Percentiles rank a stretch among this genome's conserved stretches.
Evolutionary conservation across 2,888 invertebrate species (phyloP).

Genomic region (Bhutanitis thaidina): DNA sequence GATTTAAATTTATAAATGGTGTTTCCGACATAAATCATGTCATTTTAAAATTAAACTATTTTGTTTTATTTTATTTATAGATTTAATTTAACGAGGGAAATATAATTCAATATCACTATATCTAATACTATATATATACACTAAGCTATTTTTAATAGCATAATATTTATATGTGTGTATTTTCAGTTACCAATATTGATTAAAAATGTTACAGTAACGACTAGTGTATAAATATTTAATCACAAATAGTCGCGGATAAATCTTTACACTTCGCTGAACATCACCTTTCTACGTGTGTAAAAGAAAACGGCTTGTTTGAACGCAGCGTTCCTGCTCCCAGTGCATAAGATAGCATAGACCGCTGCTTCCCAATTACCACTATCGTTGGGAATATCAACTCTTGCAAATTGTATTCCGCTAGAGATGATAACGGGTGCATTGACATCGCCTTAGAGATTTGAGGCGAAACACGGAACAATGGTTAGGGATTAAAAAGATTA

Average conservation of each 20-base stretch:
- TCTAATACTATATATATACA: too few species aligned
- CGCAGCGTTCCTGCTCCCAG: slow-evolving; percentile 18
- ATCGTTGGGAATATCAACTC: slow-evolving; percentile 69
- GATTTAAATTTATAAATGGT: background rate
- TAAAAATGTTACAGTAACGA: too few species aligned
- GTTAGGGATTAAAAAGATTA: slow-evolving; percentile 19
- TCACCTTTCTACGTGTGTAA: background rate
- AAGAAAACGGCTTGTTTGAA: background rate
- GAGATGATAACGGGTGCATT: slow-evolving; percentile 53
- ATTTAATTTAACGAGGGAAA: too few species aligned
- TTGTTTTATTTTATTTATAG: too few species aligned
- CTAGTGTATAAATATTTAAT: too few species aligned
- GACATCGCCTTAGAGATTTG: slow-evolving; percentile 41
- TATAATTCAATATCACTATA: too few species aligned
- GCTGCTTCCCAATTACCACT: slow-evolving; percentile 61
- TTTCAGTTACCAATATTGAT: too few species aligned
- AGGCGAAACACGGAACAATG: slow-evolving; percentile 49
- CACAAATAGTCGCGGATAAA: too few species aligned
- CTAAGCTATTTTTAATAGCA: too few species aligned
- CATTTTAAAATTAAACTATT: too few species aligned
- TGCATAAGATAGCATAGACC: slow-evolving; percentile 10
- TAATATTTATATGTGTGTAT: too few species aligned
- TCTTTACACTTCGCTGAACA: too few species aligned
- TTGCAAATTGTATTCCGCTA: slow-evolving; percentile 57
- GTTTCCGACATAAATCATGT: background rate